Evolutionary conservation across 2,113 vertebrate species (phyloP).

Genomic region (Chloropsis hardwickii): DNA sequence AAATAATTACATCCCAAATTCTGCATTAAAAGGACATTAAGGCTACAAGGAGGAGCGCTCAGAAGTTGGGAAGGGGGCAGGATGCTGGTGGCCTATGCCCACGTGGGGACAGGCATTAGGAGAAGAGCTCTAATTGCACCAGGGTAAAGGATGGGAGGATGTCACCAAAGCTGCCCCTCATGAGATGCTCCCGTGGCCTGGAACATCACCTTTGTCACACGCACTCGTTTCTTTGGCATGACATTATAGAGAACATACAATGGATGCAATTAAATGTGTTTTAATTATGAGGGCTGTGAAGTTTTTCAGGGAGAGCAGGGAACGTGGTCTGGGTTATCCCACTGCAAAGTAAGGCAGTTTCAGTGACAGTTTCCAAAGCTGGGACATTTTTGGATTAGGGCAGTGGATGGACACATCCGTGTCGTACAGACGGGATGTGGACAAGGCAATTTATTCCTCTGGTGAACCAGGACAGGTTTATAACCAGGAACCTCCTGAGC

Average conservation of each 20-base stretch:
- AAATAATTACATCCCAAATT: conserved; percentile 47
- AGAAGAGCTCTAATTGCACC: neutral
- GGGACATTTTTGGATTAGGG: neutral
- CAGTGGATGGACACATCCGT: neutral
- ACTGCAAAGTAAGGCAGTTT: neutral
- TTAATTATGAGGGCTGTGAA: neutral
- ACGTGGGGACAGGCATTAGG: neutral
- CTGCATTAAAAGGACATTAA: conserved; percentile 24
- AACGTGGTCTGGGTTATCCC: neutral
- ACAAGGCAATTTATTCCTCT: neutral
- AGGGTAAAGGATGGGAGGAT: neutral
- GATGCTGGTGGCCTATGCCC: neutral
- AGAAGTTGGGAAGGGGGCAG: neutral
- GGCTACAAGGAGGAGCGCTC: neutral
- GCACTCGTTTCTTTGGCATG: neutral
- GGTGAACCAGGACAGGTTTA: neutral
- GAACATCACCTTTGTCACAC: neutral
- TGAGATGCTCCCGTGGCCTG: neutral
- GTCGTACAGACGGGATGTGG: neutral
- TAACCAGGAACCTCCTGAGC: neutral
- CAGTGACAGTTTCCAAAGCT: neutral
- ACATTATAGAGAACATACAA: neutral
- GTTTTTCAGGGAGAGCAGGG: neutral
- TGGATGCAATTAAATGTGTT: neutral
- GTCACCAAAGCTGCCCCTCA: neutral